Base-by-base conservation (phyloP, 2,888 invertebrate genomes). In the Blastobasis lacticolella region DNA sequence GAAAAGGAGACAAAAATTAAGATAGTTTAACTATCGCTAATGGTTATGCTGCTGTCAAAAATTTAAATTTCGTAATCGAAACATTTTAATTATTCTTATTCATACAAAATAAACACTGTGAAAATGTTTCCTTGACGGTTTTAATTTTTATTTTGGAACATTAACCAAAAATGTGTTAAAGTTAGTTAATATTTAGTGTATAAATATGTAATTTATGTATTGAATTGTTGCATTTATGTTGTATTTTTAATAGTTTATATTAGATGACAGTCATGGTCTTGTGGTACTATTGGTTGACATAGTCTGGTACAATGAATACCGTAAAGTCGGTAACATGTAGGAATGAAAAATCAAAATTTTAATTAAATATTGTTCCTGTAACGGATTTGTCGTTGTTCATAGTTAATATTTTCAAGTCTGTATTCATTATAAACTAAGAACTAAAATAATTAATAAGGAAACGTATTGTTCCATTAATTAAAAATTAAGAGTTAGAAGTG, bases 321-420 rank as follows among this genome's bases (percentile, higher is more conserved):
- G 58, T 57, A 55, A 50, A 52, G 54, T 58, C 61, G 62, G 55
- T 67, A 40, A 40, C 6, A 40, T 40, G 41, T 40, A 8, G 6
- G 9, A 23, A 40, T 8, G 41, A 8, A 40, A 9, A 40, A 3
- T 1, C 41, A 40, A 40, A n/a, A 42, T 58, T 59, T 57, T 62
- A 60, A 49, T 42, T 42, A 53, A 63, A 63, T 65, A 67, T 74
- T 71, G 82, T 84, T 82, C 82, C 81, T 84, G 75, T 67, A 72
- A 73, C 57, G 83, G 83, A 84, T 83, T 84, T 82, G 80, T 81
- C 71, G 67, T 67, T 69, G 58, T 62, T 69, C 52, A 54, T 63
- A 66, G 45, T n/a, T 42, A 42, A 63, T 63, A 66, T 67, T 67
- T 67, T 68, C 56, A 64, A 64, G 53, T 67, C 50, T 64, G 54